Evolutionary conservation across 1,140 invertebrate species (phyloP), one percentile per base, ranked within the genome.

Genomic region (Trialeurodes vaporariorum): DNA sequence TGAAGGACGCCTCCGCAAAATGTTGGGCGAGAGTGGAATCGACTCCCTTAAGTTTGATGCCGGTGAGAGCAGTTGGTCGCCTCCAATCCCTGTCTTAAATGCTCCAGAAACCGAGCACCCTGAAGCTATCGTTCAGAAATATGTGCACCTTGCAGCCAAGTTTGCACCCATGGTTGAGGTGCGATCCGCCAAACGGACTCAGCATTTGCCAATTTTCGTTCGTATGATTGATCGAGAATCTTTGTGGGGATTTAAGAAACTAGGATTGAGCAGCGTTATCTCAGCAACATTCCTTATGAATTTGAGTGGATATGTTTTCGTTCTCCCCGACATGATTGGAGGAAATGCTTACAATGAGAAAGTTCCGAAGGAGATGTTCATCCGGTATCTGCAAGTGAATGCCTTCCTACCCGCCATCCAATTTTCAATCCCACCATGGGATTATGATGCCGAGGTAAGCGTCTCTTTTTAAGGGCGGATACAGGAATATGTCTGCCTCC

Each of bases 11-110:
- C 75, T 96, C 0, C 77, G 79, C 62, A 76, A 76, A 13, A 70
- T 96, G 1, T 76, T 85, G 70, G 76, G 80, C 0, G 77, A 81
- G 0, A 83, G 83, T 67, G 87, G 85, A 1, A 87, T 98, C 27
- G 89, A 92, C 73, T 88, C 90, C 69, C 93, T 94, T 71, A 97
- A 96, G 76, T 96, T 96, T 75, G 94, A 97, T 77, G 94, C 92
- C 17, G 94, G 73, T 12, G 74, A 75, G 65, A 63, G 69, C 22
- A 76, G 76, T 34, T 65, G 25, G 24, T 49, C 49, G 34, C 64
- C 64, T 12, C 68, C 68, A 75, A 69, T 84, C 17, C 67, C 73
- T 9, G 25, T 26, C 9, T 64, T 69, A 12, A 65, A 67, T 34
- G 79, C 40, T 2, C 61, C 62, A 17, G 70, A 70, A 0, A 27